A percentile compares a stretch with the other conserved stretches of the same genome.
Evolutionary conservation across 2,797 vertebrate genomes (phyloP).

Genomic region (Platalea minor): DNA sequence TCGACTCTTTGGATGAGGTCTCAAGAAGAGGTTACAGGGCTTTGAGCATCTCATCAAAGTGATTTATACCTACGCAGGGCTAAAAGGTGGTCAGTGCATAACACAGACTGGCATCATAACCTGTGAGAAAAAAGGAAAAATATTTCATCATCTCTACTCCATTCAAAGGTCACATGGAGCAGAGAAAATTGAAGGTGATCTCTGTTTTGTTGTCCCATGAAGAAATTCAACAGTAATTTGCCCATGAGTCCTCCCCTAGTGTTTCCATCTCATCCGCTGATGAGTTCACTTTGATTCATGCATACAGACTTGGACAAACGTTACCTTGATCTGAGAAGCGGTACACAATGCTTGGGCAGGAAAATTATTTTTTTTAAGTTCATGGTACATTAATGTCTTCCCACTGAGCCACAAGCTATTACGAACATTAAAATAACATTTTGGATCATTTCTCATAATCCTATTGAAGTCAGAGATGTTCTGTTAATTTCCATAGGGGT

Average conservation of each 20-base stretch:
- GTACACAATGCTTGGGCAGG: background rate
- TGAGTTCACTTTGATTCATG: background rate
- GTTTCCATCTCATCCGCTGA: background rate
- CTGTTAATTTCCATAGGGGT: background rate
- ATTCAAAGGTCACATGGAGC: background rate
- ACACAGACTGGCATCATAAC: background rate
- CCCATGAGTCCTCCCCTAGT: background rate
- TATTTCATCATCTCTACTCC: background rate
- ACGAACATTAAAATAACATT: background rate
- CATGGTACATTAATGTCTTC: background rate
- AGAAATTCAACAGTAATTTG: background rate
- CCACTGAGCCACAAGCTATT: background rate
- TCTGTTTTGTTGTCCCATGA: background rate
- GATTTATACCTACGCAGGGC: background rate
- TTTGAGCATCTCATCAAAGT: background rate
- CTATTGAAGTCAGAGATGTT: background rate
- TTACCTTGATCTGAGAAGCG: background rate
- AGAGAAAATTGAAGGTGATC: background rate
- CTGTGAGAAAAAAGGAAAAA: background rate
- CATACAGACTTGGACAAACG: background rate
- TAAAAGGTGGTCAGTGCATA: background rate
- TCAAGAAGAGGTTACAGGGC: background rate
- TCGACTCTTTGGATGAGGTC: rapidly evolving
- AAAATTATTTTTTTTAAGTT: background rate
- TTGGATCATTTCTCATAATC: background rate